Conservation (phyloP, 2,888 invertebrate genomes). For the Oxyteleia sp. region DNA sequence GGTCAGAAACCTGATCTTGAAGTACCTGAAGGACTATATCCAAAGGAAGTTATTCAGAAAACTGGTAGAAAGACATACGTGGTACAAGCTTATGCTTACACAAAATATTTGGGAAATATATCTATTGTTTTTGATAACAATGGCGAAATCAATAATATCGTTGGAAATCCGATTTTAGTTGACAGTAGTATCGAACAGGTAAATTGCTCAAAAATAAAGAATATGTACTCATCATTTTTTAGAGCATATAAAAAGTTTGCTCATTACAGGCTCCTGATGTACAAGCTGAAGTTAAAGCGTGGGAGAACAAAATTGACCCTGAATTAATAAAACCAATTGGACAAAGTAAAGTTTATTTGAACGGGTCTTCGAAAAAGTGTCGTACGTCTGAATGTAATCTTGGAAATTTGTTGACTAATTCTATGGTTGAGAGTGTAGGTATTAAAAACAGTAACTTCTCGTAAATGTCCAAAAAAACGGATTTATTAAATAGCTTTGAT, state of each 20-base stretch:
- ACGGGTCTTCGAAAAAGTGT: slow-evolving; percentile 90
- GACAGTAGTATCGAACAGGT: slow-evolving; percentile 90
- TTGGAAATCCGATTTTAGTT: slow-evolving; percentile 93
- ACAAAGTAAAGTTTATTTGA: slow-evolving; percentile 90
- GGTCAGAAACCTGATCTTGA: slow-evolving; percentile 91
- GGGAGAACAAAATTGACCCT: background rate
- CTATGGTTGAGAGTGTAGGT: slow-evolving; percentile 90
- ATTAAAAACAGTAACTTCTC: too few species aligned
- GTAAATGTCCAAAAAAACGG: background rate
- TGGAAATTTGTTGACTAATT: slow-evolving; percentile 94
- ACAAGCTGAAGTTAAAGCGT: slow-evolving; percentile 46
- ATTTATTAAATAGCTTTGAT: background rate
- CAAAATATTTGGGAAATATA: slow-evolving; percentile 95
- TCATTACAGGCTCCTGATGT: background rate
- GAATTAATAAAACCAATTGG: slow-evolving; percentile 89
- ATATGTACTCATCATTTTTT: too few species aligned
- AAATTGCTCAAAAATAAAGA: too few species aligned
- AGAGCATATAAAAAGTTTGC: too few species aligned
- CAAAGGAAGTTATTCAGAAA: slow-evolving; percentile 91
- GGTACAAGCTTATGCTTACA: slow-evolving; percentile 94
- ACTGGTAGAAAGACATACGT: slow-evolving; percentile 89
- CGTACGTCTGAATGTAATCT: slow-evolving; percentile 93
- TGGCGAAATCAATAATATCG: slow-evolving; percentile 91
- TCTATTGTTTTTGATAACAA: slow-evolving; percentile 91
- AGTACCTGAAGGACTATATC: slow-evolving; percentile 92